Conservation (phyloP, 1,140 invertebrate genomes). For the Drosophila pachea region DNA sequence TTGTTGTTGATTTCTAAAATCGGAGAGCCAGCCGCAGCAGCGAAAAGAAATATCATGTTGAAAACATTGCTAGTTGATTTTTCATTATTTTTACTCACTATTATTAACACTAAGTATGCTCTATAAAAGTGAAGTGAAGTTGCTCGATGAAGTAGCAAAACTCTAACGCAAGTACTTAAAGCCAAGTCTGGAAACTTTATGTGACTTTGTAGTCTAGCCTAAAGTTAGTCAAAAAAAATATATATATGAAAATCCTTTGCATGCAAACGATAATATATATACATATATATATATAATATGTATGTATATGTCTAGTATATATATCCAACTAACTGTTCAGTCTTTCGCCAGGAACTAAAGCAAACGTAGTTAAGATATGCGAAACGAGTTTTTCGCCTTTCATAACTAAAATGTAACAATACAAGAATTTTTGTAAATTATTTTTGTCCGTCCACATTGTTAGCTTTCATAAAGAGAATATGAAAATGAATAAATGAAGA, state of each 20-base stretch:
- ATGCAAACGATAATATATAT: constrained; percentile 29
- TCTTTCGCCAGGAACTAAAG: constrained; percentile 9
- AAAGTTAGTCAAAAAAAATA: constrained; percentile 34
- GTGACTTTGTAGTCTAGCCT: constrained; percentile 58
- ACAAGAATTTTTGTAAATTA: constrained; percentile 78
- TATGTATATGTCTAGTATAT: neutral
- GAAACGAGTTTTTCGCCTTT: constrained; percentile 34
- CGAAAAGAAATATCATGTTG: constrained; percentile 52
- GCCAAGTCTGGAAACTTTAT: constrained; percentile 58
- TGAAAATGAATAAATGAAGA: constrained; percentile 50
- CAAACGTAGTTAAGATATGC: constrained; percentile 10
- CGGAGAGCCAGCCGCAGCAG: constrained; percentile 39
- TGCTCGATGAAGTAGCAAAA: too few relatives aligned
- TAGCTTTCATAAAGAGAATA: constrained; percentile 77
- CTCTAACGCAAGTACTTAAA: constrained; percentile 59
- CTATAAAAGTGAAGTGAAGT: neutral
- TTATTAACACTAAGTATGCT: constrained; percentile 6
- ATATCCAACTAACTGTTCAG: constrained; percentile 41
- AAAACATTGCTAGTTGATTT: constrained; percentile 51
- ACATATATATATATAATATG: constrained; percentile 1
- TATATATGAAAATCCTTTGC: constrained; percentile 31
- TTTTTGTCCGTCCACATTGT: constrained; percentile 79
- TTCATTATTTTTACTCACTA: constrained; percentile 14
- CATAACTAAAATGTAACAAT: constrained; percentile 72
- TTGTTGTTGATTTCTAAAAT: constrained; percentile 76